Percentiles rank a stretch among this genome's conserved stretches.
These are phyloP conservation scores for Drosophila ironensis DNA, from an alignment of 1,140 invertebrate genomes.

Conservation along the genomic window DNA sequence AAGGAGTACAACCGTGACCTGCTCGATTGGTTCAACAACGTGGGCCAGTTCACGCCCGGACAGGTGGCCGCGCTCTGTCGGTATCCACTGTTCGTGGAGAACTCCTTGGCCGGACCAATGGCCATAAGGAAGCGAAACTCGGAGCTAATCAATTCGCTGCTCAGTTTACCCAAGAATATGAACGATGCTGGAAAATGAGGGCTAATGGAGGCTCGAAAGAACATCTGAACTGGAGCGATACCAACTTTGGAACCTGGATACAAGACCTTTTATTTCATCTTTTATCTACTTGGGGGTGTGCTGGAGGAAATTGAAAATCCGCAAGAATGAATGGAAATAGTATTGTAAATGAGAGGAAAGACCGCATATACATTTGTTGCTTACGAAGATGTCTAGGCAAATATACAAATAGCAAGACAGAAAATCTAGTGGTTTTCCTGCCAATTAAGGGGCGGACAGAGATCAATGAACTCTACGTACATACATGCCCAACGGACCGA, in stretches of 20 bases:
- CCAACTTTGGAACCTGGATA: constrained; percentile 13
- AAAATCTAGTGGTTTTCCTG: too few relatives aligned
- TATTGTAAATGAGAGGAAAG: constrained; percentile 29
- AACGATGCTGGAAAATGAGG: constrained; percentile 86
- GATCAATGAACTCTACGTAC: too few relatives aligned
- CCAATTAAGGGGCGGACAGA: too few relatives aligned
- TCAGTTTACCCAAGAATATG: constrained; percentile 88
- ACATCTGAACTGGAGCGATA: not conserved
- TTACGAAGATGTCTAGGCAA: constrained; percentile 22
- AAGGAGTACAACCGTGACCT: constrained; percentile 77
- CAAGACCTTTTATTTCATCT: constrained; percentile 11
- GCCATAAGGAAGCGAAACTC: constrained; percentile 86
- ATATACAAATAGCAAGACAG: constrained; percentile 24
- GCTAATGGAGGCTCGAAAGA: not conserved
- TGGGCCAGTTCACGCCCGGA: constrained; percentile 39
- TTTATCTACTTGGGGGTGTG: constrained; percentile 2
- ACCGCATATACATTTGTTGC: constrained; percentile 32
- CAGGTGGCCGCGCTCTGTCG: constrained; percentile 53
- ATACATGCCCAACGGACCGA: too few relatives aligned
- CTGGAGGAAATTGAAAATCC: constrained; percentile 9
- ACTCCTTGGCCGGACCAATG: constrained; percentile 45
- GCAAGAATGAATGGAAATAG: constrained; percentile 9
- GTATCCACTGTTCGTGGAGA: constrained; percentile 55
- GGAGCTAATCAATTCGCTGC: constrained; percentile 88
- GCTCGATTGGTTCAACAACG: constrained; percentile 64